These are phyloP conservation scores for Elgaria multicarinata DNA, from an alignment of 2,113 vertebrate genomes.

Conservation along the genomic window DNA sequence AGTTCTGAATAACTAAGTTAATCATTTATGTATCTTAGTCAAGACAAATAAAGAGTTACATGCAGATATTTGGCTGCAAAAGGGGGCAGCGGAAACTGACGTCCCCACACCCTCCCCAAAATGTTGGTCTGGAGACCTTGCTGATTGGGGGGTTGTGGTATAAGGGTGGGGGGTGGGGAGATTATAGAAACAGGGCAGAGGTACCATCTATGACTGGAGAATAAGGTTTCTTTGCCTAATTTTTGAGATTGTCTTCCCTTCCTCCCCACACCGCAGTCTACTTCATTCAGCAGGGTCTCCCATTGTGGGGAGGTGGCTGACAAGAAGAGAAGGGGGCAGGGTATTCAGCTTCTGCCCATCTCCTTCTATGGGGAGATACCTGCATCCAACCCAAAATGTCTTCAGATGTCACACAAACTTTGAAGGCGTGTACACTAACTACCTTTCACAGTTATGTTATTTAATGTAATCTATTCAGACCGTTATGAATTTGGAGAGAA, in stretches of 20 bases:
- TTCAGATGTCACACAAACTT: neutral
- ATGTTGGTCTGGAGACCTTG: neutral
- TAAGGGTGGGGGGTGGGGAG: neutral
- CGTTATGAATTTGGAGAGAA: neutral
- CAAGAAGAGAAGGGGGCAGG: neutral
- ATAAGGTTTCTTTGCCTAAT: neutral
- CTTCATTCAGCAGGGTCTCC: neutral
- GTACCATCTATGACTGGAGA: neutral
- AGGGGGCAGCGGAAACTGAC: too few relatives aligned
- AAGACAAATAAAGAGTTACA: neutral
- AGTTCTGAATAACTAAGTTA: neutral
- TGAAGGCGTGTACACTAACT: neutral
- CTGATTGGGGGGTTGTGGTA: neutral
- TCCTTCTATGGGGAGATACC: too few relatives aligned
- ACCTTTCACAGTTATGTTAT: neutral
- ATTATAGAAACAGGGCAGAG: neutral
- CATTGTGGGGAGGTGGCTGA: neutral
- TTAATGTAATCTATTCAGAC: neutral
- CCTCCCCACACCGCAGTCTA: neutral
- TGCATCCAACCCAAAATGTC: neutral
- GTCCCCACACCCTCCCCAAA: too few relatives aligned
- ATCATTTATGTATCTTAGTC: too few relatives aligned
- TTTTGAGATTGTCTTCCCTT: neutral
- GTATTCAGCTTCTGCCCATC: neutral
- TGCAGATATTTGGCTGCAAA: too few relatives aligned